These are phyloP conservation scores for Actinia tenebrosa DNA, from an alignment of 64 coral and sea anemone genomes.

Conservation along the genomic window DNA sequence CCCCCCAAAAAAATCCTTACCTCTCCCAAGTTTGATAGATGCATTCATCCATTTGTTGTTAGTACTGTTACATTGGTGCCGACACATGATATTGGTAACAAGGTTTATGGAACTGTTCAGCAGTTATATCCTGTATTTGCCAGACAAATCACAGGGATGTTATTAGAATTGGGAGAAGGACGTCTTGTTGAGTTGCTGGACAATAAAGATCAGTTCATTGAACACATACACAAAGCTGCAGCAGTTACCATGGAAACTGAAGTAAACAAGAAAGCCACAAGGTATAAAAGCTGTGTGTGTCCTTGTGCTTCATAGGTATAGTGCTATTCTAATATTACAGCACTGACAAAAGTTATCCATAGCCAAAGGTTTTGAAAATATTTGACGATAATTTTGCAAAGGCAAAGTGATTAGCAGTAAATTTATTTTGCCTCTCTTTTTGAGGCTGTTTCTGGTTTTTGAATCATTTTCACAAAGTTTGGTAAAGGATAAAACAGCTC, in stretches of 20 bases:
- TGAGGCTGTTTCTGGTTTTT: no score
- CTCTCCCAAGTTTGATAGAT: neutral
- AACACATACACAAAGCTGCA: slow-evolving; percentile 42
- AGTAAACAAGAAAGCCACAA: neutral
- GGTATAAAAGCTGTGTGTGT: neutral
- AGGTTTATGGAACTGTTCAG: slow-evolving; percentile 49
- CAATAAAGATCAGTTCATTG: slow-evolving; percentile 22
- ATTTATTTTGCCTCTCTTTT: no score
- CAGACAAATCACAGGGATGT: slow-evolving; percentile 75
- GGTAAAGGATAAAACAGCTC: no score
- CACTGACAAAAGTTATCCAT: no score
- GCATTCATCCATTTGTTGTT: neutral
- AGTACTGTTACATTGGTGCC: neutral
- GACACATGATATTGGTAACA: slow-evolving; percentile 14
- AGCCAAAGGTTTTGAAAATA: no score
- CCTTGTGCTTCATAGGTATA: no score
- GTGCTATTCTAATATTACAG: no score
- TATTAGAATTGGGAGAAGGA: slow-evolving; percentile 56
- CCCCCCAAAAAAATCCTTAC: no score
- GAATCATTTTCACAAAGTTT: no score
- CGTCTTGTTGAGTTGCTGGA: slow-evolving; percentile 32
- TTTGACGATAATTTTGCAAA: no score
- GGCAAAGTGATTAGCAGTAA: no score
- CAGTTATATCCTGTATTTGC: slow-evolving; percentile 37
- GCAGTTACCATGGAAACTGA: slow-evolving; percentile 18